These are phyloP conservation scores for Scyliorhinus canicula DNA, from an alignment of 2,797 vertebrate species.

Conservation along the genomic window DNA sequence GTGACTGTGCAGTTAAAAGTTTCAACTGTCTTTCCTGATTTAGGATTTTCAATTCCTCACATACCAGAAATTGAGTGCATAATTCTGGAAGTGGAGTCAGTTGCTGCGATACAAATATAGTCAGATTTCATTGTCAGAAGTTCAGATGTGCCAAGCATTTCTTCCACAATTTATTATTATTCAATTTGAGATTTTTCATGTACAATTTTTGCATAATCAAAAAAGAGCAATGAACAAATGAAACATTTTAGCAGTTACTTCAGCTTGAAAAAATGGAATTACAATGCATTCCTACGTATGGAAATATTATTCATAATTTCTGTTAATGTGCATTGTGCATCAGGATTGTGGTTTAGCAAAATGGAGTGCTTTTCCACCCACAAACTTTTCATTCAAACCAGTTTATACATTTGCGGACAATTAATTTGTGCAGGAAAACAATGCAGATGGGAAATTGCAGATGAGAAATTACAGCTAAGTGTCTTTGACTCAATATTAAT, in stretches of 20 bases:
- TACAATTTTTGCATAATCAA: neutral
- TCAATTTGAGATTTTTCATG: neutral
- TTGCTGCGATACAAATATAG: neutral
- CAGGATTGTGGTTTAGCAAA: neutral
- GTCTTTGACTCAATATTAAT: neutral
- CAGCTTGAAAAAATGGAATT: neutral
- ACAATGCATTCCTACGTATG: neutral
- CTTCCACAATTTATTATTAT: neutral
- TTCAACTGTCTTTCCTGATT: neutral
- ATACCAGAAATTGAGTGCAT: neutral
- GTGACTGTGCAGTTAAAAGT: neutral
- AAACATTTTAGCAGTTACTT: neutral
- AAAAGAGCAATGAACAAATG: neutral
- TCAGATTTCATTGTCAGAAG: neutral
- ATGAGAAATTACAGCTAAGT: neutral
- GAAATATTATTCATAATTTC: neutral
- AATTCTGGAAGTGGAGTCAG: neutral
- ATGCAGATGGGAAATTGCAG: neutral
- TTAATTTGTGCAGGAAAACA: neutral
- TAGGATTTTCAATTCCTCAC: neutral
- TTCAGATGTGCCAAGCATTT: neutral
- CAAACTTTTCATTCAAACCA: neutral
- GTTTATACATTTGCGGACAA: neutral
- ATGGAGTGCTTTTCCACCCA: neutral
- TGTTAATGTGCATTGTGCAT: neutral